Conservation (phyloP, 2,888 invertebrate genomes). For the Eustalomyia histrio region DNA sequence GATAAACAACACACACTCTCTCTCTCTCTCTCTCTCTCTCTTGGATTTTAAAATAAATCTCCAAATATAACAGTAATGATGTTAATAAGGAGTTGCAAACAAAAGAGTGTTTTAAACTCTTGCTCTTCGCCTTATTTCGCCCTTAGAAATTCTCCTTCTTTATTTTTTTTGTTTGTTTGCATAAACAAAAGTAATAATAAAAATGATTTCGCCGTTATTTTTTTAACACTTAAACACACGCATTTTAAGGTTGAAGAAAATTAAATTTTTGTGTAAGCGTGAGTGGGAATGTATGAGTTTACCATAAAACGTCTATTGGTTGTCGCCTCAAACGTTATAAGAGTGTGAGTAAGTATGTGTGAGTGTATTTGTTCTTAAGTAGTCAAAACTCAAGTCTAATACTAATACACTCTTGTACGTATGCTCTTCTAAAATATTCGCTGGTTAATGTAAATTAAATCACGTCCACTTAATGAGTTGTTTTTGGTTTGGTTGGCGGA, state of each 20-base stretch:
- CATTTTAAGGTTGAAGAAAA: background rate
- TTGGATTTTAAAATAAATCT: background rate
- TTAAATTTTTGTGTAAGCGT: background rate
- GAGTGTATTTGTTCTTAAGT: background rate
- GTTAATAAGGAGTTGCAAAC: background rate
- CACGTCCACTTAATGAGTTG: background rate
- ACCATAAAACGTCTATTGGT: constrained; percentile 64
- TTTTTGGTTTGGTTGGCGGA: background rate
- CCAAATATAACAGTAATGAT: constrained; percentile 2
- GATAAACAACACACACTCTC: background rate
- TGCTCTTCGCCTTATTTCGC: constrained; percentile 39
- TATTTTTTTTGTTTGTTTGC: constrained; percentile 18
- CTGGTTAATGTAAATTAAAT: background rate
- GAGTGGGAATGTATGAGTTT: constrained; percentile 2
- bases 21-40: no score
- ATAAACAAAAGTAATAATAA: constrained; percentile 42
- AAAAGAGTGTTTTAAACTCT: background rate
- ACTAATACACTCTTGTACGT: background rate
- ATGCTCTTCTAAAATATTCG: background rate
- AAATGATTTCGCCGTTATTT: constrained; percentile 46
- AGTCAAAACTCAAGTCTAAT: background rate
- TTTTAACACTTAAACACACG: constrained; percentile 38
- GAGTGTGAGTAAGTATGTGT: background rate
- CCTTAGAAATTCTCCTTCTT: constrained; percentile 53
- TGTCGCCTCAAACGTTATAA: constrained; percentile 30